These are phyloP conservation scores for Epinotia brunnichana DNA, from an alignment of 2,888 invertebrate genomes.

Conservation along the genomic window DNA sequence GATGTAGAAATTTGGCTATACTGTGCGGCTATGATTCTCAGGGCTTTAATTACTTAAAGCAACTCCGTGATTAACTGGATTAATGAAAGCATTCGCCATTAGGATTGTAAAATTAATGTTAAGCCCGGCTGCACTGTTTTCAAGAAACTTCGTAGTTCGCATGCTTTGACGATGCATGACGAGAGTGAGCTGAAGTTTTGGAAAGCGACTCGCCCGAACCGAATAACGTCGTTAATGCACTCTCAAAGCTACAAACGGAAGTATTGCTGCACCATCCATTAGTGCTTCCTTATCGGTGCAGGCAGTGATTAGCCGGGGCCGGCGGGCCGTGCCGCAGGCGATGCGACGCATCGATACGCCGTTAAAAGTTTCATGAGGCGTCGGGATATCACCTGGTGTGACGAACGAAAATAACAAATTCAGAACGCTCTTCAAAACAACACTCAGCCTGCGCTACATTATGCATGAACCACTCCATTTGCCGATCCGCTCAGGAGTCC, in stretches of 20 bases:
- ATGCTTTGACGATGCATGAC: not conserved
- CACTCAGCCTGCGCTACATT: slow-evolving; percentile 81
- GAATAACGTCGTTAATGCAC: slow-evolving; percentile 31
- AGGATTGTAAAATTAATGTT: not conserved
- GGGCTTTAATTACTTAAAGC: slow-evolving; percentile 35
- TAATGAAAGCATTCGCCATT: slow-evolving; percentile 10
- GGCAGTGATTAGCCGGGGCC: not conserved
- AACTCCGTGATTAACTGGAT: slow-evolving; percentile 22
- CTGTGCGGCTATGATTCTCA: slow-evolving; percentile 49
- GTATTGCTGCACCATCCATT: slow-evolving; percentile 32
- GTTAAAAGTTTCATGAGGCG: slow-evolving; percentile 80
- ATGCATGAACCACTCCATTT: slow-evolving; percentile 84
- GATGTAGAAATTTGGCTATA: slow-evolving; percentile 70
- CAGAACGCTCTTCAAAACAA: slow-evolving; percentile 83
- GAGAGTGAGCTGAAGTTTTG: not conserved
- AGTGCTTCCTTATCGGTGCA: slow-evolving; percentile 30
- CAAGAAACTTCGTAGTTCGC: not conserved
- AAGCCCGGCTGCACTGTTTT: not conserved
- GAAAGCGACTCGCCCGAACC: slow-evolving; percentile 5
- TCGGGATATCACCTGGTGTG: slow-evolving; percentile 79
- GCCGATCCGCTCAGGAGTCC: slow-evolving; percentile 82
- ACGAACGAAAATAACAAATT: slow-evolving; percentile 82
- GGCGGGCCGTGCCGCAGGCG: slow-evolving; percentile 11
- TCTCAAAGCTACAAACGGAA: slow-evolving; percentile 34
- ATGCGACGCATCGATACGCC: slow-evolving; percentile 66